Evolutionary conservation across 2,113 vertebrate species (phyloP).

Genomic region (Potamarius usumacintae): DNA sequence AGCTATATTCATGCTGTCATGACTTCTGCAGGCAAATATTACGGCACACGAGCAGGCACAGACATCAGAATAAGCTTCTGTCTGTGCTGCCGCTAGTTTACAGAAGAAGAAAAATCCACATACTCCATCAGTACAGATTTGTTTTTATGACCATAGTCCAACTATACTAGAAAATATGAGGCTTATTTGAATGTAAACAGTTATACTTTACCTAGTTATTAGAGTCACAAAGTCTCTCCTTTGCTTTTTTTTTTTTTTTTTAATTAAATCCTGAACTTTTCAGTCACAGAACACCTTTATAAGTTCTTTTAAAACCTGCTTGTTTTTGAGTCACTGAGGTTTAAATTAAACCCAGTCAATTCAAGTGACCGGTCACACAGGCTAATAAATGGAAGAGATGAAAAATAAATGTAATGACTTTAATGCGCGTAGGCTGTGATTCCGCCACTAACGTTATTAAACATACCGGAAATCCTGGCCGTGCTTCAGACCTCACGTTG

Average conservation of each 20-base stretch:
- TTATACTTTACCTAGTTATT: background rate
- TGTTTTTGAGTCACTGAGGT: background rate
- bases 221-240: background rate
- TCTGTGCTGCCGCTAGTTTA: conserved; percentile 19
- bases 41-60: conserved; percentile 19
- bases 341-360: background rate
- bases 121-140: background rate
- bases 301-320: background rate
- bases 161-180: background rate
- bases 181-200: no score
- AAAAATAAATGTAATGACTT: background rate
- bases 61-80: conserved; percentile 32
- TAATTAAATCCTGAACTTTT: background rate
- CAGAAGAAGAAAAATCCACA: background rate
- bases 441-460: background rate
- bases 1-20: conserved; percentile 23
- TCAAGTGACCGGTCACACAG: background rate
- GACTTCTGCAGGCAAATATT: conserved; percentile 34
- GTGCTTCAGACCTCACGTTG: background rate
- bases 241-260: background rate
- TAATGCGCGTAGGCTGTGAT: background rate
- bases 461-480: background rate
- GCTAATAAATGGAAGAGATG: background rate
- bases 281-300: background rate
- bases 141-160: background rate